Evolutionary conservation across 1,140 invertebrate genomes (phyloP).

Genomic region (Amyelois transitella): DNA sequence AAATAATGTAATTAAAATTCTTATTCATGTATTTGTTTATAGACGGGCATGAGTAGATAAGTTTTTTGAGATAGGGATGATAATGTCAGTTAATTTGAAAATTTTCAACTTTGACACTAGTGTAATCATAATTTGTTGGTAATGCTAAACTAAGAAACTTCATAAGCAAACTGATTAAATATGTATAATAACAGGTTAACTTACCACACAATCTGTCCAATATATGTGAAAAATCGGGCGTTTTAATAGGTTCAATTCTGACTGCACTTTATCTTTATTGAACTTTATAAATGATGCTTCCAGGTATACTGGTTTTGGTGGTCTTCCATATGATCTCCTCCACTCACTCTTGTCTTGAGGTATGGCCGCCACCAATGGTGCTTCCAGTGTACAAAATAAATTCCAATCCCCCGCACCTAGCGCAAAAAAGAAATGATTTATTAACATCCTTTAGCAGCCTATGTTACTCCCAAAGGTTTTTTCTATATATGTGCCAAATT

Average conservation of each 20-base stretch:
- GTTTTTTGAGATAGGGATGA: too few species aligned
- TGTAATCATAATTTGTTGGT: neutral
- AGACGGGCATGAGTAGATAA: too few species aligned
- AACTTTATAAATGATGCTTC: conserved; percentile 91
- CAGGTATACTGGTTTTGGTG: conserved; percentile 88
- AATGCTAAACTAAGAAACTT: neutral
- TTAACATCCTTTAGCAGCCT: neutral
- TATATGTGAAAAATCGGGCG: conserved; percentile 95
- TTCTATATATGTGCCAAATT: too few species aligned
- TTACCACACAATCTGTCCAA: conserved; percentile 94
- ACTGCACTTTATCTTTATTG: conserved; percentile 79
- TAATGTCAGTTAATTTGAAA: too few species aligned
- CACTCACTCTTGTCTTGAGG: conserved; percentile 92
- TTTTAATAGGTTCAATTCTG: conserved; percentile 85
- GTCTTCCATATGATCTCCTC: conserved; percentile 88
- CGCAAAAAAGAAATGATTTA: neutral
- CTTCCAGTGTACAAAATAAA: conserved; percentile 88
- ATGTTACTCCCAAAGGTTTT: too few species aligned
- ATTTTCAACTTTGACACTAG: neutral
- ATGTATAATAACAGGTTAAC: conserved; percentile 30
- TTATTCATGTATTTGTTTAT: too few species aligned
- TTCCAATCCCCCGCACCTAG: conserved; percentile 93
- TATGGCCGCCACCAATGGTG: conserved; percentile 84
- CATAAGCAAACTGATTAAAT: neutral
- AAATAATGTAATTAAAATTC: conserved; percentile 13